Base-by-base conservation (phyloP, 2,113 vertebrate species). In the Monopterus albus region DNA sequence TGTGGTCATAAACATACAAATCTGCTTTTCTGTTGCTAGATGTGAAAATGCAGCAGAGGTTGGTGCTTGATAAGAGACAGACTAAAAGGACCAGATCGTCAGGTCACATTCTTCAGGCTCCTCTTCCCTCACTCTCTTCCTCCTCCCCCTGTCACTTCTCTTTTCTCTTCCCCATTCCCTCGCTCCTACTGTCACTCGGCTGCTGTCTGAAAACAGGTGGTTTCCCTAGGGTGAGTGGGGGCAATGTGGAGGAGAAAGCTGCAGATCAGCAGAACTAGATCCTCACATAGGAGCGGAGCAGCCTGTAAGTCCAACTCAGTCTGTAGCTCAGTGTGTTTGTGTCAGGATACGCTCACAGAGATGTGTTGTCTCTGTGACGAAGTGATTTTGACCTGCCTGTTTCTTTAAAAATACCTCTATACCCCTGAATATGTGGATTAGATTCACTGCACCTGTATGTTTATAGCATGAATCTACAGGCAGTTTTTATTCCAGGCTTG, bases 221-320 rank as follows among this genome's bases (percentile, higher is more conserved):
- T 47, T 13, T 65, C 9, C 21, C 57, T 75, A 53, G 77, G 43
- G 59, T 63, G 10, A 46, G 46, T 46, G 15, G 78, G 71, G 74
- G 86, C 72, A 43, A 91, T 90, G 91, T 91, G 88, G 88, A 91
- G 57, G 72, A 89, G 60, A 81, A 92, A 86, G 88, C 85, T 91
- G 59, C 76, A 52, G 46, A 72, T 89, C 74, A 87, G 59, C 86
- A 81, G 85, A 84, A 66, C 63, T 26, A 58, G 72, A 65, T 53
- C 63, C 67, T 75, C 57, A 0, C 63, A 79, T 38, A 78, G 82
- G 75, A 82, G 65, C 43, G 62, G 84, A 53, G 4, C 23, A 11
- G 60, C 68, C 72, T 35, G 91, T 89, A 83, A 89, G 89, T 89
- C 70, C 56, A n/a, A n/a, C n/a, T n/a, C n/a, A n/a, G n/a, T n/a